phyloP scores from a whole-genome alignment of 2,113 vertebrate genomes.

The Rousettus leschenaultii region DNA sequence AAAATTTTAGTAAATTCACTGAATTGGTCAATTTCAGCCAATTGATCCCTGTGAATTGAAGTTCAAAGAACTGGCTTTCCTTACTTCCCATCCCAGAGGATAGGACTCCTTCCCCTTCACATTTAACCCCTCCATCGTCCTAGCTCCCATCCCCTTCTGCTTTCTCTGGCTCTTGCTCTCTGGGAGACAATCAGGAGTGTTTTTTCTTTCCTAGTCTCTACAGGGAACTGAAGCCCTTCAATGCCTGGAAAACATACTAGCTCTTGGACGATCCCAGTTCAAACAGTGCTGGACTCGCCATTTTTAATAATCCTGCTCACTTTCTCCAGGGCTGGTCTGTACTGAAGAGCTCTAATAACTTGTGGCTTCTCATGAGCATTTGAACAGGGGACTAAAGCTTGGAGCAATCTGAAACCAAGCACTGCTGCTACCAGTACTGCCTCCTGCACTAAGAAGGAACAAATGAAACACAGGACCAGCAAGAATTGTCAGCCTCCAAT shows the following conservation, averaged over 20 bases:
- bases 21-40: conserved; percentile 16
- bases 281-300: conserved; percentile 40
- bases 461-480: neutral
- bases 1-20: conserved; percentile 31
- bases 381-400: neutral
- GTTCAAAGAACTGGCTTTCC: conserved; percentile 25
- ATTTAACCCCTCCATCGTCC: conserved; percentile 32
- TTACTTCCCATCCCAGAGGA: conserved; percentile 5
- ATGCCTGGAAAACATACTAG: conserved; percentile 39
- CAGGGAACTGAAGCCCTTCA: conserved; percentile 37
- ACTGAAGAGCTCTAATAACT: neutral
- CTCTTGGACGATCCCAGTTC: conserved; percentile 38
- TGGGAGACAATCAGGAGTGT: conserved; percentile 1
- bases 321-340: conserved; percentile 15
- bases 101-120: neutral
- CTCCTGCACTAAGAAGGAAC: neutral
- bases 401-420: neutral
- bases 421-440: neutral
- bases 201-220: conserved; percentile 29
- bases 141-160: conserved; percentile 26
- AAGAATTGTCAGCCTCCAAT: neutral
- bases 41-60: neutral
- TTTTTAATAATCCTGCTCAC: conserved; percentile 15
- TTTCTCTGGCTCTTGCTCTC: conserved; percentile 44
- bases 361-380: neutral